A percentile compares a stretch with the other conserved stretches of the same genome.
These are phyloP conservation scores for Drosophila nr. perissopoda DNA, from an alignment of 2,888 invertebrate species.

Conservation along the genomic window DNA sequence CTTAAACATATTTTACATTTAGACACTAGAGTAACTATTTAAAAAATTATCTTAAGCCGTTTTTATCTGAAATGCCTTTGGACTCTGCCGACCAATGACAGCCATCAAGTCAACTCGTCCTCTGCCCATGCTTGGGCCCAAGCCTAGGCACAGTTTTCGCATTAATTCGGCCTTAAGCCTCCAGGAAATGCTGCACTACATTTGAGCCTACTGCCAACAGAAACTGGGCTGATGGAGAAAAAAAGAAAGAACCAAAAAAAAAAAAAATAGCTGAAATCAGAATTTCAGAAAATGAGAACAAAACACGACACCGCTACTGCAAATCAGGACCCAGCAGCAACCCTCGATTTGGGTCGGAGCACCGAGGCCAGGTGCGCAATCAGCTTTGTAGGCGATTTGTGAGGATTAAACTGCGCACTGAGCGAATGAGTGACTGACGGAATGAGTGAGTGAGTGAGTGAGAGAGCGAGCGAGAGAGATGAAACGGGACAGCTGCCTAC, in stretches of 20 bases:
- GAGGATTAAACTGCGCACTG: constrained; percentile 78
- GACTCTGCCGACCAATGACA: constrained; percentile 45
- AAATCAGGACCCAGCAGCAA: constrained; percentile 49
- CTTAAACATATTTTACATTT: background rate
- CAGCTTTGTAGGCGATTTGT: constrained; percentile 81
- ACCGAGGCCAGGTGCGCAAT: constrained; percentile 71
- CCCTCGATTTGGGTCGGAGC: constrained; percentile 47
- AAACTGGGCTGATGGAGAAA: constrained; percentile 4
- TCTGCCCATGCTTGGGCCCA: constrained; percentile 38
- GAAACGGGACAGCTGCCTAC: constrained; percentile 59
- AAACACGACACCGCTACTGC: constrained; percentile 69
- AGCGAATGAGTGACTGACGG: constrained; percentile 11
- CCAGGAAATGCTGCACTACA: constrained; percentile 53
- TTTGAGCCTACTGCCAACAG: constrained; percentile 29
- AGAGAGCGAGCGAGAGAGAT: background rate
- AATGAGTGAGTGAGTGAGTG: background rate
- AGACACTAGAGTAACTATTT: background rate
- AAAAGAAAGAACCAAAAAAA: constrained; percentile 7
- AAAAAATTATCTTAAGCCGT: constrained; percentile 1
- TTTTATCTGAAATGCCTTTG: constrained; percentile 20
- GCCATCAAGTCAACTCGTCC: constrained; percentile 62
- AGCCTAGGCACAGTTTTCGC: constrained; percentile 37
- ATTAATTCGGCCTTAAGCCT: constrained; percentile 67
- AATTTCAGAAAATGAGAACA: constrained; percentile 60
- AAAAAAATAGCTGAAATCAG: constrained; percentile 38